Conservation (phyloP, 1,140 invertebrate genomes). For the Listronotus oregonensis region DNA sequence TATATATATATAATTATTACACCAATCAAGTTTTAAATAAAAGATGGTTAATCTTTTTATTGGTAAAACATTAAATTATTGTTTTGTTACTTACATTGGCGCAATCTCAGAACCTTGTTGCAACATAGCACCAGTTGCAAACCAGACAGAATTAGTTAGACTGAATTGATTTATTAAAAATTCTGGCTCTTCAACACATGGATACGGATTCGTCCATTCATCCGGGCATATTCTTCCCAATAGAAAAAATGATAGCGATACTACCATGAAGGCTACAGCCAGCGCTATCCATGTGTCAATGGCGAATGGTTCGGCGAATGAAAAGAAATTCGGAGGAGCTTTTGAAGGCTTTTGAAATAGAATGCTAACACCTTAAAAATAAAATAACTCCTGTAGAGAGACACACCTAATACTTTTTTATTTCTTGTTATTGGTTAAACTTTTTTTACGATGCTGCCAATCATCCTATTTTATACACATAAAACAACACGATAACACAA, state of each 20-base stretch:
- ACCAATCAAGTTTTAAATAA: too few species aligned
- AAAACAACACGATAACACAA: too few species aligned
- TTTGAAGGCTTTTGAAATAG: constrained; percentile 73
- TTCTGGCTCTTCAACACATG: constrained; percentile 71
- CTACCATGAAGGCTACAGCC: constrained; percentile 76
- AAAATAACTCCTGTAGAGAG: too few species aligned
- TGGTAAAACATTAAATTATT: too few species aligned
- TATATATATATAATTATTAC: too few species aligned
- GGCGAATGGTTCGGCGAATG: constrained; percentile 82
- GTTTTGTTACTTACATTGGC: constrained; percentile 60
- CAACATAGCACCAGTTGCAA: constrained; percentile 70
- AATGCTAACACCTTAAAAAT: constrained; percentile 69
- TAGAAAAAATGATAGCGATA: constrained; percentile 74
- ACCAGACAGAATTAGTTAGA: constrained; percentile 65
- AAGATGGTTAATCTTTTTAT: too few species aligned
- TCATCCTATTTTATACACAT: too few species aligned
- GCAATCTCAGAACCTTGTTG: constrained; percentile 87
- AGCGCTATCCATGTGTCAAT: constrained; percentile 81
- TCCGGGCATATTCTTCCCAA: constrained; percentile 74
- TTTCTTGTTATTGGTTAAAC: too few species aligned
- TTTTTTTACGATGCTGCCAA: too few species aligned
- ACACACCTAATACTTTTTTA: too few species aligned
- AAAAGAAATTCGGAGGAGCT: constrained; percentile 75
- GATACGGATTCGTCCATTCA: constrained; percentile 79
- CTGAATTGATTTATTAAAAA: constrained; percentile 73